Evolutionary conservation across 2,797 vertebrate species (phyloP).

Genomic region (Hemibagrus guttatus): DNA sequence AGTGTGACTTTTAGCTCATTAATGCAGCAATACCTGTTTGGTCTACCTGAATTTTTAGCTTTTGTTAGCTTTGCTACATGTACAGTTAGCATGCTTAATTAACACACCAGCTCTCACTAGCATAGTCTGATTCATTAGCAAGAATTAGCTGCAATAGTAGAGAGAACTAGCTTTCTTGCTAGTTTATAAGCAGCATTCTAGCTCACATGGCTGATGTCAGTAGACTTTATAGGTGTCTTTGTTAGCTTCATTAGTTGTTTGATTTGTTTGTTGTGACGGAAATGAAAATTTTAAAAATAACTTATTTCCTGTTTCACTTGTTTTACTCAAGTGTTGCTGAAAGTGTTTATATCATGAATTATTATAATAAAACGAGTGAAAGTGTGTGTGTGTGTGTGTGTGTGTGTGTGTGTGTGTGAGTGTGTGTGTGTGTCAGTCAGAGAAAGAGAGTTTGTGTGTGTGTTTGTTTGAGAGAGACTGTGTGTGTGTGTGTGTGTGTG

Average conservation of each 20-base stretch:
- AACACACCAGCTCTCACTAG: background rate
- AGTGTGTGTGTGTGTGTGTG: too few species aligned
- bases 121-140: background rate
- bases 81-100: background rate
- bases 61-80: background rate
- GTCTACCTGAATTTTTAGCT: background rate
- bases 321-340: too few species aligned
- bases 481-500: too few species aligned
- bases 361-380: too few species aligned
- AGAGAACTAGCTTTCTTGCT: background rate
- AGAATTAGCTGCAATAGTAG: background rate
- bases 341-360: too few species aligned
- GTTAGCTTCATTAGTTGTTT: background rate
- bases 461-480: too few species aligned
- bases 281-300: too few species aligned
- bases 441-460: too few species aligned
- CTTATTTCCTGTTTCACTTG: too few species aligned
- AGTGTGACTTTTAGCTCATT: background rate
- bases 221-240: background rate
- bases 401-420: too few species aligned
- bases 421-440: too few species aligned
- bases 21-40: background rate
- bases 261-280: too few species aligned
- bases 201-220: background rate
- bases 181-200: background rate